Evolutionary conservation across 2,797 vertebrate species (phyloP).

Genomic region (Phataginus tetradactyla): DNA sequence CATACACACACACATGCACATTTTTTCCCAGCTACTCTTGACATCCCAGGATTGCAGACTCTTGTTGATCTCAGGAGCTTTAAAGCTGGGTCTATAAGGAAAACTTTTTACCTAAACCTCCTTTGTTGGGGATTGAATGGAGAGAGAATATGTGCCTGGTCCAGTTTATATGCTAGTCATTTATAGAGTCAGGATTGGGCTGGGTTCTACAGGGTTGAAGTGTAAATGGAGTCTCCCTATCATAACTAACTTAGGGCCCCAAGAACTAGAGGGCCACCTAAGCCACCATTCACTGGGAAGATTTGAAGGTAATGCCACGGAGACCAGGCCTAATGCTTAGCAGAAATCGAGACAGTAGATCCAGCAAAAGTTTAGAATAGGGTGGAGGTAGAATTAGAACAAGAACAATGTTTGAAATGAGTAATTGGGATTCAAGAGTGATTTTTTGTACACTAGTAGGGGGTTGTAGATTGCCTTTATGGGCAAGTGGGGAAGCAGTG

Average conservation of each 20-base stretch:
- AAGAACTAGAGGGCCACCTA: background rate
- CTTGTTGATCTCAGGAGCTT: background rate
- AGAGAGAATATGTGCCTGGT: background rate
- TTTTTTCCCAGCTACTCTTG: background rate
- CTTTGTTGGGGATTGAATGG: background rate
- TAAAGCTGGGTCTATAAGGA: background rate
- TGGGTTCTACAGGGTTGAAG: background rate
- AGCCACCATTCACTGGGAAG: background rate
- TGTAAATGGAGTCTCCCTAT: background rate
- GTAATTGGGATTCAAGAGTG: background rate
- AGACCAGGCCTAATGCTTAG: background rate
- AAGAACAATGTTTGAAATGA: background rate
- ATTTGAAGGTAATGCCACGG: background rate
- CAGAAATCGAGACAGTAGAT: background rate
- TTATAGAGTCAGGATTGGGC: background rate
- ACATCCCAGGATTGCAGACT: background rate
- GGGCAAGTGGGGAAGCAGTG: background rate
- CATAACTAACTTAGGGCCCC: background rate
- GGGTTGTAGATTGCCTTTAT: background rate
- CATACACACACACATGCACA: background rate
- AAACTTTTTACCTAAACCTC: background rate
- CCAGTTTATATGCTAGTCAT: background rate
- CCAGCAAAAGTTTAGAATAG: background rate
- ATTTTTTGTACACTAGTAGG: background rate
- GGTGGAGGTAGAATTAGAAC: background rate